Evolutionary conservation across 2,888 invertebrate genomes (phyloP).

Genomic region (Andricus quercusramuli): DNA sequence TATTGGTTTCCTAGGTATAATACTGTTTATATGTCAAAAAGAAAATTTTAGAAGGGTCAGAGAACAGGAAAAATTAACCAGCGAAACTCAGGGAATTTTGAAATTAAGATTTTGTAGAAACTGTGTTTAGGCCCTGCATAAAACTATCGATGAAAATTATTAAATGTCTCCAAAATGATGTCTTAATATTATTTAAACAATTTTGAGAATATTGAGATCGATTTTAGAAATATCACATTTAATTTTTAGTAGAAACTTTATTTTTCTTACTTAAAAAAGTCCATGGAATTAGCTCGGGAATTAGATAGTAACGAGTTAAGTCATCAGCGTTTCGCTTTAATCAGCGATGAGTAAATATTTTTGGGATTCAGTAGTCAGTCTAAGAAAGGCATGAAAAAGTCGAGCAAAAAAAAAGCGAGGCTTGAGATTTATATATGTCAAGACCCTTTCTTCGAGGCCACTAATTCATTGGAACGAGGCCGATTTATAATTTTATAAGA

Average conservation of each 20-base stretch:
- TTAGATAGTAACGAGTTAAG: background rate
- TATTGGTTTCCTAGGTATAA: no score
- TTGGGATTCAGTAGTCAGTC: background rate
- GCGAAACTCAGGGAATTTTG: no score
- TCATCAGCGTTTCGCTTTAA: background rate
- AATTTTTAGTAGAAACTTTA: no score
- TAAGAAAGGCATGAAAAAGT: background rate
- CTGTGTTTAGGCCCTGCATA: no score
- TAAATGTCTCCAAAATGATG: background rate
- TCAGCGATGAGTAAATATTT: slow-evolving; percentile 1
- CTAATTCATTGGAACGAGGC: background rate
- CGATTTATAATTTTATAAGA: background rate
- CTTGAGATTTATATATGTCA: slow-evolving; percentile 26
- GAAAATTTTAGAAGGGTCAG: no score
- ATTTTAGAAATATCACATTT: no score
- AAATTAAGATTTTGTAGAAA: no score
- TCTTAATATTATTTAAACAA: background rate
- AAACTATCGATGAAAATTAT: background rate
- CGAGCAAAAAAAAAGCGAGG: background rate
- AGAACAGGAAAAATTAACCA: no score
- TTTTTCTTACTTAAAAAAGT: background rate
- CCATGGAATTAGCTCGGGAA: background rate
- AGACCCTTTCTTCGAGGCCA: slow-evolving; percentile 4
- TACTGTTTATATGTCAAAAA: no score
- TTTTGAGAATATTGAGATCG: no score